Percentiles rank a stretch among this genome's conserved stretches.
phyloP scores from a whole-genome alignment of 2,888 invertebrate species.

The Tortricodes alternella region DNA sequence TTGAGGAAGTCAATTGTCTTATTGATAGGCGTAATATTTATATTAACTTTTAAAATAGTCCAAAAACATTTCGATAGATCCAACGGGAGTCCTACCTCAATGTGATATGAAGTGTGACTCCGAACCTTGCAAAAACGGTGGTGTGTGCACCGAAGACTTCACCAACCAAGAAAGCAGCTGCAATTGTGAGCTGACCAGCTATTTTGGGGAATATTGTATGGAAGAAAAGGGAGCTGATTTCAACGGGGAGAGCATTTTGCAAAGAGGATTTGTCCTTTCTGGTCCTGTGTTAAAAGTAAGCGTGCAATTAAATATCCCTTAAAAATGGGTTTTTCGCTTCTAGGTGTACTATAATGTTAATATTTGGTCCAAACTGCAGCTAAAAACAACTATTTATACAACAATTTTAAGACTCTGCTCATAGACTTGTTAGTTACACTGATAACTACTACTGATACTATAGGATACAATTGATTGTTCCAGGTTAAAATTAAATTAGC shows the following conservation, averaged over 20 bases:
- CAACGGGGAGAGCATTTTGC: conserved; percentile 92
- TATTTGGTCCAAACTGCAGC: background rate
- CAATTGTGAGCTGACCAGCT: conserved; percentile 94
- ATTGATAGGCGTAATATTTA: too few species aligned
- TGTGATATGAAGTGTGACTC: conserved; percentile 95
- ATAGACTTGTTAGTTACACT: too few species aligned
- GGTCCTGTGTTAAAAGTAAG: conserved; percentile 84
- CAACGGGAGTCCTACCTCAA: conserved; percentile 88
- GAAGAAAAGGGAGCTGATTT: conserved; percentile 96
- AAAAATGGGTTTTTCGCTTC: too few species aligned
- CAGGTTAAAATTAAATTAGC: conserved; percentile 93
- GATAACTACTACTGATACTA: too few species aligned
- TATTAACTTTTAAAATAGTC: too few species aligned
- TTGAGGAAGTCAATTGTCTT: too few species aligned
- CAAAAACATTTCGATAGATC: conserved; percentile 60
- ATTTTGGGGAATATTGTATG: conserved; percentile 93
- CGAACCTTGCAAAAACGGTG: conserved; percentile 93
- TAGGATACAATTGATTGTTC: too few species aligned
- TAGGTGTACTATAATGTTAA: background rate
- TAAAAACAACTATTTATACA: too few species aligned
- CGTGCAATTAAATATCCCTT: too few species aligned
- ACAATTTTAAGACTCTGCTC: too few species aligned
- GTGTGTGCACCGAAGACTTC: conserved; percentile 94
- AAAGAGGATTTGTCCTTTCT: conserved; percentile 88
- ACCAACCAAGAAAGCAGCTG: conserved; percentile 92